Evolutionary conservation across 2,888 invertebrate genomes (phyloP).

Genomic region (Eubasilissa splendida): DNA sequence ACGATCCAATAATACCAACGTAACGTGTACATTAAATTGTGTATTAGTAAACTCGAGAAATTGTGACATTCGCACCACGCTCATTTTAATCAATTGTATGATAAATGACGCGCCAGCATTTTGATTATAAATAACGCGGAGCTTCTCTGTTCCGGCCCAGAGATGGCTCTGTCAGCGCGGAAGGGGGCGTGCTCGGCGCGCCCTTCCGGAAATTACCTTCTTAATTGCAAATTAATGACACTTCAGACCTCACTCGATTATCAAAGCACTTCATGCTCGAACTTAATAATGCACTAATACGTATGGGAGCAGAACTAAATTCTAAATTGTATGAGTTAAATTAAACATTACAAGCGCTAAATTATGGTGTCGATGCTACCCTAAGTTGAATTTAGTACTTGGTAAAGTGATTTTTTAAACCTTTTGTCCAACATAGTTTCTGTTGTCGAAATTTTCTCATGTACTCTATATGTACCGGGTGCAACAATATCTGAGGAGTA

Average conservation of each 20-base stretch:
- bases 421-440: too few species aligned
- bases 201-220: slow-evolving; percentile 54
- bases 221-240: slow-evolving; percentile 55
- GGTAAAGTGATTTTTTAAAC: too few species aligned
- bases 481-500: too few species aligned
- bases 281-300: slow-evolving; percentile 25
- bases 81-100: slow-evolving; percentile 25
- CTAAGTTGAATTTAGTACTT: too few species aligned
- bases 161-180: slow-evolving; percentile 43
- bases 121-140: slow-evolving; percentile 3
- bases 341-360: background rate
- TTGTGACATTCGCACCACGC: background rate
- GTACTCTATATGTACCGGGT: too few species aligned
- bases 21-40: too few species aligned
- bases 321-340: background rate
- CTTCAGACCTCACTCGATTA: slow-evolving; percentile 37
- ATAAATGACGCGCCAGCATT: slow-evolving; percentile 31
- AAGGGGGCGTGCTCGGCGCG: slow-evolving; percentile 48
- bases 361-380: too few species aligned
- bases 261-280: background rate
- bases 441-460: too few species aligned
- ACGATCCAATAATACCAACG: background rate
- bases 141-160: slow-evolving; percentile 35
- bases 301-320: slow-evolving; percentile 1
- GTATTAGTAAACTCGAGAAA: too few species aligned